Evolutionary conservation across 2,113 vertebrate genomes (phyloP).

Genomic region (Centropus bengalensis): DNA sequence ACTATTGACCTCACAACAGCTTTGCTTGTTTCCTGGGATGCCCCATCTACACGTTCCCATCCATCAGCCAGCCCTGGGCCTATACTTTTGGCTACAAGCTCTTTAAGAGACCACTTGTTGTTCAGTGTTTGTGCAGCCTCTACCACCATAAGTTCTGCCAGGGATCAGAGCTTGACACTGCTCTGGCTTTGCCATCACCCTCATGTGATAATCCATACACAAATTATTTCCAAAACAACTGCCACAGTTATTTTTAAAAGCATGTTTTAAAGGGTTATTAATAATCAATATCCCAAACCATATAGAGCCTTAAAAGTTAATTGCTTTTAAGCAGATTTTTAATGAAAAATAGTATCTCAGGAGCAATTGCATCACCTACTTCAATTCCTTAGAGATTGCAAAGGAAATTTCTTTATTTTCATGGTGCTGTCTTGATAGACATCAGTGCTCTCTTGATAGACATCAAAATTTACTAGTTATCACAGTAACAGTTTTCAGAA

Average conservation of each 20-base stretch:
- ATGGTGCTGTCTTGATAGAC: not conserved
- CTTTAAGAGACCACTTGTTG: not conserved
- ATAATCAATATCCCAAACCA: not conserved
- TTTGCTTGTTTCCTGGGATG: not conserved
- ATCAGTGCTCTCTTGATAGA: not conserved
- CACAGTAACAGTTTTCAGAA: not conserved
- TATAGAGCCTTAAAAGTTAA: not conserved
- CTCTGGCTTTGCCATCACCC: not conserved
- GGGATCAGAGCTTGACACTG: not conserved
- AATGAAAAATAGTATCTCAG: not conserved
- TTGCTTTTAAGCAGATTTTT: not conserved
- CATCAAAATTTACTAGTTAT: not conserved
- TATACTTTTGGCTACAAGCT: not conserved
- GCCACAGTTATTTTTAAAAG: not conserved
- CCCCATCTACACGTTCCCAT: not conserved
- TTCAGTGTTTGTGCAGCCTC: not conserved
- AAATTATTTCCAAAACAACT: not conserved
- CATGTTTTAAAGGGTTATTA: not conserved
- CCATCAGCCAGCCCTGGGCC: not conserved
- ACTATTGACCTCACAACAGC: not conserved
- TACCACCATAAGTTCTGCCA: not conserved
- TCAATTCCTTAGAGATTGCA: not conserved
- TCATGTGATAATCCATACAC: not conserved
- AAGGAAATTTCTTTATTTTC: not conserved
- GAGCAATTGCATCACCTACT: not conserved